Evolutionary conservation across 2,113 vertebrate genomes (phyloP).

Genomic region (Hippocampus mohnikei): DNA sequence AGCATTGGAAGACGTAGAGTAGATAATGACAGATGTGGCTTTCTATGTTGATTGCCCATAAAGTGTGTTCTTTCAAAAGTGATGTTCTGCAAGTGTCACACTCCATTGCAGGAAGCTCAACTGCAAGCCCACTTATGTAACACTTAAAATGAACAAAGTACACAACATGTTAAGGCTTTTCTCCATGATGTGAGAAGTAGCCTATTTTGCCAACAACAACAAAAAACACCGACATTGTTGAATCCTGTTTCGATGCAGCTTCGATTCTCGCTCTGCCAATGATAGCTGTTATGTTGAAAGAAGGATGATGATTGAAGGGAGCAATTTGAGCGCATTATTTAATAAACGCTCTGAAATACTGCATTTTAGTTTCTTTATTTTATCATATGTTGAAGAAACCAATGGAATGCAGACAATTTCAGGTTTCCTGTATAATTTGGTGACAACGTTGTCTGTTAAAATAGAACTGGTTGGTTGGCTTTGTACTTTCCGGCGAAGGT

Average conservation of each 20-base stretch:
- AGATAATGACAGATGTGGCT: background rate
- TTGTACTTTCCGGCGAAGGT: background rate
- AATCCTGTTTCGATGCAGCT: background rate
- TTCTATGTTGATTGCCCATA: background rate
- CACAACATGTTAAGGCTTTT: background rate
- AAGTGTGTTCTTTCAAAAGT: background rate
- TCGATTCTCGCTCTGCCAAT: constrained; percentile 10
- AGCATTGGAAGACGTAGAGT: background rate
- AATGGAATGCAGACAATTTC: no score
- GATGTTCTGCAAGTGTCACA: background rate
- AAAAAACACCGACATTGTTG: constrained; percentile 15
- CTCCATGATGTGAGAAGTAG: constrained; percentile 1
- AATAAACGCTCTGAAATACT: constrained; percentile 35
- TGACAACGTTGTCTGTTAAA: background rate
- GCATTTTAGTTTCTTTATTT: background rate
- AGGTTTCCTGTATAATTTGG: background rate
- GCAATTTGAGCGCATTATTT: constrained; percentile 1
- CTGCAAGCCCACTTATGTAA: background rate
- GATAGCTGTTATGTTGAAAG: constrained; percentile 44
- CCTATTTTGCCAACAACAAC: background rate
- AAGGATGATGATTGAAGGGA: background rate
- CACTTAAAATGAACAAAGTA: background rate
- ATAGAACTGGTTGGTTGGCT: background rate
- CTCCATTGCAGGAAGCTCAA: background rate
- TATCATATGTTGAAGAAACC: background rate